These are phyloP conservation scores for Zosterops lateralis DNA, from an alignment of 2,113 vertebrate species.

Conservation along the genomic window DNA sequence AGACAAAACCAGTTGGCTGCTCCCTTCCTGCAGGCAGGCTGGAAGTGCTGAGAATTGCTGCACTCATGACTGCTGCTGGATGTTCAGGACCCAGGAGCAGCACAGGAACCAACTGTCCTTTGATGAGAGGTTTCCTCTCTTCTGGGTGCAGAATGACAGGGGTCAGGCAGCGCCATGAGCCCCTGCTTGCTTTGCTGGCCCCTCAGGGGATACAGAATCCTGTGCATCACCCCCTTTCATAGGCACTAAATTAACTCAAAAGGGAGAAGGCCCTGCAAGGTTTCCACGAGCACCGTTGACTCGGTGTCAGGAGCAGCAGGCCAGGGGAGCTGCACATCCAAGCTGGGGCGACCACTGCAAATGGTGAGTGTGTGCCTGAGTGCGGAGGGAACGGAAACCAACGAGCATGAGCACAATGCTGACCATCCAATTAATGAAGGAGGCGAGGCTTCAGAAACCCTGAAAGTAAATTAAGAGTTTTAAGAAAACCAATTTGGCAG, in stretches of 20 bases:
- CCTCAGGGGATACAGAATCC: background rate
- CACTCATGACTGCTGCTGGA: background rate
- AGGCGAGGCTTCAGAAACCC: background rate
- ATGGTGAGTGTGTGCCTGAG: background rate
- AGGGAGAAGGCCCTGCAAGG: background rate
- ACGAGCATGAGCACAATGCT: background rate
- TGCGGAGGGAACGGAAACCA: background rate
- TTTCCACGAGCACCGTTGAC: background rate
- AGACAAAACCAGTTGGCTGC: background rate
- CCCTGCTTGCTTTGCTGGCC: background rate
- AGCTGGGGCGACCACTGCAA: background rate
- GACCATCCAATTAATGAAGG: conserved; percentile 12
- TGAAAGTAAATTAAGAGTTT: conserved; percentile 39
- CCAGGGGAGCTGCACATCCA: background rate
- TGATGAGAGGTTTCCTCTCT: background rate
- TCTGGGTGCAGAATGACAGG: background rate
- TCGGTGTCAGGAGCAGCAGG: background rate
- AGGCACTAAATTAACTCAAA: conserved; percentile 3
- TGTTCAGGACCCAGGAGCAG: background rate
- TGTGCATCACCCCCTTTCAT: background rate
- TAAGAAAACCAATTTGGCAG: conserved; percentile 50
- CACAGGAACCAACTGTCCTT: background rate
- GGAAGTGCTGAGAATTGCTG: background rate
- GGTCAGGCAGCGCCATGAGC: background rate
- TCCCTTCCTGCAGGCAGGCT: fast-evolving